Percentiles rank a stretch among this genome's conserved stretches.
Evolutionary conservation across 2,797 vertebrate genomes (phyloP).

Genomic region (Acestrorhynchus altus): DNA sequence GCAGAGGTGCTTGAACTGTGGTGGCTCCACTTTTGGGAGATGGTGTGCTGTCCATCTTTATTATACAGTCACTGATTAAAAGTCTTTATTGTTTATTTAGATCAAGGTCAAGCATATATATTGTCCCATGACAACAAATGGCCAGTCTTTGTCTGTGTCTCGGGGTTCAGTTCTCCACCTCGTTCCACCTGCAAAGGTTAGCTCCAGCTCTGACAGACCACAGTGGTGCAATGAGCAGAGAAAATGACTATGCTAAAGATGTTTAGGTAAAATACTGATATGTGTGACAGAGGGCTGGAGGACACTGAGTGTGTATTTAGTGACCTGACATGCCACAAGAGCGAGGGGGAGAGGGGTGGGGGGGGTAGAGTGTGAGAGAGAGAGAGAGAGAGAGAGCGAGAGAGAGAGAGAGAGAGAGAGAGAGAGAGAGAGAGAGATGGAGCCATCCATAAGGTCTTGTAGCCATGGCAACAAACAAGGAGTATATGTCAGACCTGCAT

Average conservation of each 20-base stretch:
- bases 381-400: conserved; percentile 25
- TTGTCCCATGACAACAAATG: too few relatives aligned
- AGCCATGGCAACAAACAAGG: conserved; percentile 86
- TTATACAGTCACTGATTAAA: too few relatives aligned
- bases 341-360: too few relatives aligned
- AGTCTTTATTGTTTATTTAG: too few relatives aligned
- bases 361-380: conserved; percentile 7
- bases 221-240: neutral
- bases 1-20: too few relatives aligned
- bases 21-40: too few relatives aligned
- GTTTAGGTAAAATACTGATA: conserved; percentile 13
- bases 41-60: too few relatives aligned
- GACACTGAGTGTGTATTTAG: conserved; percentile 50
- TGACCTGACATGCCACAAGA: conserved; percentile 50
- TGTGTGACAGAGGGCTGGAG: conserved; percentile 39
- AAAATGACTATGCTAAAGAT: conserved; percentile 29
- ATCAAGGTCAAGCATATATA: too few relatives aligned
- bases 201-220: conserved; percentile 8
- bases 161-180: neutral
- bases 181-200: conserved; percentile 4
- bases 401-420: conserved; percentile 11
- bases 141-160: neutral
- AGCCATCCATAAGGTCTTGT: conserved; percentile 73
- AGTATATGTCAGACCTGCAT: conserved; percentile 84
- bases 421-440: conserved; percentile 12